Evolutionary conservation across 1,140 invertebrate genomes (phyloP).

Genomic region (Pantala flavescens): DNA sequence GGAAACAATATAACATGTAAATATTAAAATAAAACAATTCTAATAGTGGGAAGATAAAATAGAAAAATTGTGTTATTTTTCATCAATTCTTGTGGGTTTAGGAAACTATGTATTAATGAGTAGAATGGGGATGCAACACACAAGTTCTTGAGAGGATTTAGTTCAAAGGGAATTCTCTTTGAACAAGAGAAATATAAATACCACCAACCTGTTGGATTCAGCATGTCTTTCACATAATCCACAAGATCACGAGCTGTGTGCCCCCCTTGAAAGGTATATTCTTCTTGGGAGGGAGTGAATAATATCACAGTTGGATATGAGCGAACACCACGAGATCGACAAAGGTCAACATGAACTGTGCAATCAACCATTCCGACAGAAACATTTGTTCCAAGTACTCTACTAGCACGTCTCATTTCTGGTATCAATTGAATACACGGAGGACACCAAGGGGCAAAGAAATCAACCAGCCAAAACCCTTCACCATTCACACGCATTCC

Average conservation of each 20-base stretch:
- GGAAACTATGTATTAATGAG: neutral
- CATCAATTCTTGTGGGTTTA: constrained; percentile 15
- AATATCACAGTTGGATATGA: constrained; percentile 66
- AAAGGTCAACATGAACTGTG: constrained; percentile 41
- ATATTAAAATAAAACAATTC: constrained; percentile 20
- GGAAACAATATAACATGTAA: constrained; percentile 28
- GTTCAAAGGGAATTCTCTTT: too few species aligned
- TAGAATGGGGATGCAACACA: too few species aligned
- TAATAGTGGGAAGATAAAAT: constrained; percentile 17
- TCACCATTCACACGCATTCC: neutral
- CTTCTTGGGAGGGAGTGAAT: constrained; percentile 48
- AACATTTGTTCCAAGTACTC: constrained; percentile 37
- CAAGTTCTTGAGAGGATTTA: too few species aligned
- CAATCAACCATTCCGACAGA: constrained; percentile 60
- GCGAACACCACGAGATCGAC: constrained; percentile 49
- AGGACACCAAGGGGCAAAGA: constrained; percentile 78
- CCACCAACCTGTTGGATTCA: constrained; percentile 37
- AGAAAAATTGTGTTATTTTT: constrained; percentile 17
- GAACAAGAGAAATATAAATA: too few species aligned
- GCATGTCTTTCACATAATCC: constrained; percentile 55
- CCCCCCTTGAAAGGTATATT: constrained; percentile 48
- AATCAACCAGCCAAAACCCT: constrained; percentile 60
- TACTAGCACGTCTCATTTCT: constrained; percentile 58
- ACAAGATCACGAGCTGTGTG: constrained; percentile 48
- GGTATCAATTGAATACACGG: constrained; percentile 63